Conservation (phyloP, 1,140 invertebrate genomes). For the Ceratina australensis region DNA sequence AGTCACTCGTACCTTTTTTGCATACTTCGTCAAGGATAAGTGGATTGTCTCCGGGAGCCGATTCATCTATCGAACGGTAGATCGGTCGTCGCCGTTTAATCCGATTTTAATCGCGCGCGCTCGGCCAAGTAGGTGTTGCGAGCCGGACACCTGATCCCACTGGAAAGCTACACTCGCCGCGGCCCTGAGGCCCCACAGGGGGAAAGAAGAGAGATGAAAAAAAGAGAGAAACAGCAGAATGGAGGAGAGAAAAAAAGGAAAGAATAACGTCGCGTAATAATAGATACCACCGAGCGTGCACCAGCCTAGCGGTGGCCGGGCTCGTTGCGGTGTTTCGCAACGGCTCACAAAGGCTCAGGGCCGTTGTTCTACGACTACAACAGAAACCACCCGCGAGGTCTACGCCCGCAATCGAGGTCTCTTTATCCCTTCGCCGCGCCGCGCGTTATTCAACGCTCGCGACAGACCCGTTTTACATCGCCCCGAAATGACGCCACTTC, state of each 20-base stretch:
- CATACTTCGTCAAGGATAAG: slow-evolving; percentile 4
- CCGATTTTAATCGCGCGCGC: slow-evolving; percentile 44
- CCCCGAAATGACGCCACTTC: slow-evolving; percentile 29
- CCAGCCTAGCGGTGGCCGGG: slow-evolving; percentile 21
- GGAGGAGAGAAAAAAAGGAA: neutral
- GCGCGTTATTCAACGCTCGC: slow-evolving; percentile 33
- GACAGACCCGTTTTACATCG: slow-evolving; percentile 29
- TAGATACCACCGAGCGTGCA: slow-evolving; percentile 56
- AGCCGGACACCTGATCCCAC: slow-evolving; percentile 56
- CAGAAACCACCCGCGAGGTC: slow-evolving; percentile 61
- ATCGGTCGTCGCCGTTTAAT: slow-evolving; percentile 39
- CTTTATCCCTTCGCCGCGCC: slow-evolving; percentile 40
- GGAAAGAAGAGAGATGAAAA: neutral
- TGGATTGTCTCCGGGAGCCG: too few relatives aligned
- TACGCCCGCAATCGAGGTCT: slow-evolving; percentile 70
- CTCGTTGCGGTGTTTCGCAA: slow-evolving; percentile 52
- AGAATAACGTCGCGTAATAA: slow-evolving; percentile 54
- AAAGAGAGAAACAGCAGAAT: too few relatives aligned
- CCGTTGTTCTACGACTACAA: slow-evolving; percentile 56
- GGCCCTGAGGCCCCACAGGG: slow-evolving; percentile 35
- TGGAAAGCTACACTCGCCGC: slow-evolving; percentile 50
- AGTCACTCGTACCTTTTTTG: too few relatives aligned
- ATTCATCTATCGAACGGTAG: too few relatives aligned
- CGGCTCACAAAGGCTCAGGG: slow-evolving; percentile 60
- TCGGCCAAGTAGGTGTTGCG: slow-evolving; percentile 23